These are phyloP conservation scores for Amphibalanus amphitrite DNA, from an alignment of 1,140 invertebrate genomes.

Conservation along the genomic window DNA sequence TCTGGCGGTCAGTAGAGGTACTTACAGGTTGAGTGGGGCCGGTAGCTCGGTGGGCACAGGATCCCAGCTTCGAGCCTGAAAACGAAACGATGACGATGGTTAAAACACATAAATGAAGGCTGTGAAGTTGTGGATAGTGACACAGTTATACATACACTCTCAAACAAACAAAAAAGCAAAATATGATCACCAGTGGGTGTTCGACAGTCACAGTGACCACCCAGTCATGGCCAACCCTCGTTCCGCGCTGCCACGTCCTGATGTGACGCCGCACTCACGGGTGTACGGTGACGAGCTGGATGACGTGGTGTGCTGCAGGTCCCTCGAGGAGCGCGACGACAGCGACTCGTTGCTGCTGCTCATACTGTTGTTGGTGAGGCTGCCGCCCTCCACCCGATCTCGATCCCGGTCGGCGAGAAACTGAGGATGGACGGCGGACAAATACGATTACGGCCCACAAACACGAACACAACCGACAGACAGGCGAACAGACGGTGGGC, in stretches of 20 bases:
- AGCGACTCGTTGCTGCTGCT: constrained; percentile 19
- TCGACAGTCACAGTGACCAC: too few species aligned
- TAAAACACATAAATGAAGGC: too few species aligned
- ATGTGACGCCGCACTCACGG: constrained; percentile 7
- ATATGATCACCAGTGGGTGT: too few species aligned
- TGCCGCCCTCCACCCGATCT: background rate
- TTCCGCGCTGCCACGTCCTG: background rate
- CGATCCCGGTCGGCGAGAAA: background rate
- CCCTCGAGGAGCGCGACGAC: constrained; percentile 18
- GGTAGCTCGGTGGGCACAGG: constrained; percentile 17
- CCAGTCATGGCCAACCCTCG: background rate
- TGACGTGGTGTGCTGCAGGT: constrained; percentile 6
- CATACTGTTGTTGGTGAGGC: background rate
- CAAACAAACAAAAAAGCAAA: too few species aligned
- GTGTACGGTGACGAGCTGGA: background rate
- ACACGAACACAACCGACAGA: background rate
- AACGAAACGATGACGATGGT: background rate
- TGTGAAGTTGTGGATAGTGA: too few species aligned
- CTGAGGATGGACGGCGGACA: background rate
- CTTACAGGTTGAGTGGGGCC: constrained; percentile 19
- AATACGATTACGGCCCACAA: background rate
- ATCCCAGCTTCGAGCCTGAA: constrained; percentile 17
- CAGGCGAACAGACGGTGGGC: background rate
- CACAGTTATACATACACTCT: too few species aligned
- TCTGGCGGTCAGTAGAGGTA: constrained; percentile 1